Evolutionary conservation across 2,113 vertebrate genomes (phyloP).

Genomic region (Menura novaehollandiae): DNA sequence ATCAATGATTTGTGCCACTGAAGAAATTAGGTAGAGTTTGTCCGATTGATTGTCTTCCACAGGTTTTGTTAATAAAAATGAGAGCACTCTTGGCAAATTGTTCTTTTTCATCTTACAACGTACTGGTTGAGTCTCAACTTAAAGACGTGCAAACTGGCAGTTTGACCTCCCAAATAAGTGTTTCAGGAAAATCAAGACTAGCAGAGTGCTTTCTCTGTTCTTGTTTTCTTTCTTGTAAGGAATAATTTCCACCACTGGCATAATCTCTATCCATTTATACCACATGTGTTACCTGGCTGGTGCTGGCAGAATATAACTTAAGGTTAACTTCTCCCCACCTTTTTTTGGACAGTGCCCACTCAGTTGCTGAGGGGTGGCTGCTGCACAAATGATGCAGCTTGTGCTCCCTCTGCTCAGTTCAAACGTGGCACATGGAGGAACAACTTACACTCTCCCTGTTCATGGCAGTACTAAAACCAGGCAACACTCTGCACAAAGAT

Average conservation of each 20-base stretch:
- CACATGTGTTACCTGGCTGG: neutral
- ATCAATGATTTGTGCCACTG: neutral
- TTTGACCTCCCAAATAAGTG: neutral
- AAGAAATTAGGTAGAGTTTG: neutral
- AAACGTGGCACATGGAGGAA: neutral
- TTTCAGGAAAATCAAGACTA: neutral
- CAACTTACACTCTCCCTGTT: neutral
- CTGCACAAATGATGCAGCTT: neutral
- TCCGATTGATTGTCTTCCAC: neutral
- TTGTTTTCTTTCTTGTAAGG: neutral
- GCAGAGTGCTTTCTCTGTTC: neutral
- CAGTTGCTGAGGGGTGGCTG: neutral
- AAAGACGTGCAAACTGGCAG: neutral
- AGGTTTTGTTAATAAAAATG: neutral
- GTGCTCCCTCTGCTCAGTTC: neutral
- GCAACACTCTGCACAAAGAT: neutral
- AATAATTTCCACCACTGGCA: neutral
- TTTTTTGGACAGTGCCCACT: neutral
- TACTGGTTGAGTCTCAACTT: neutral
- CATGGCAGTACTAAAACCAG: neutral
- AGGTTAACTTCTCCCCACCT: neutral
- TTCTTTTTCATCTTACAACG: neutral
- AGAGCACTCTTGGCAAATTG: neutral
- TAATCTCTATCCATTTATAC: neutral
- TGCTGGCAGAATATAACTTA: neutral